A percentile compares a stretch with the other conserved stretches of the same genome.
Evolutionary conservation across 2,797 vertebrate species (phyloP).

Genomic region (Danio tinwini): DNA sequence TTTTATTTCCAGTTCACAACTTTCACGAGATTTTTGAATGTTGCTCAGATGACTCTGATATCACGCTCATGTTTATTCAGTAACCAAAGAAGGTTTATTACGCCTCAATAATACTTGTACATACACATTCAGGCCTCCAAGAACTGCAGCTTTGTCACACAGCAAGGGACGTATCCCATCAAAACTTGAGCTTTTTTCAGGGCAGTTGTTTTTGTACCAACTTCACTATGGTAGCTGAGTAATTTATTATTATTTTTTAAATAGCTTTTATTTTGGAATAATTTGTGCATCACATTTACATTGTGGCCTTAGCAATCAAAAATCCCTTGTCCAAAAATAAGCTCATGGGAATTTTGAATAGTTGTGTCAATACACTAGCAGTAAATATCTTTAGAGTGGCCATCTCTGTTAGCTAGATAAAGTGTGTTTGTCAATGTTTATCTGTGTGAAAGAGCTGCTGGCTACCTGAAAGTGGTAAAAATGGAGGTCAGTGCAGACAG

Average conservation of each 20-base stretch:
- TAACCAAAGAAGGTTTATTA: constrained; percentile 61
- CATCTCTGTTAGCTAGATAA: constrained; percentile 19
- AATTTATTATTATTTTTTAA: neutral
- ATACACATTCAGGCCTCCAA: constrained; percentile 18
- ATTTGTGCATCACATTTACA: constrained; percentile 18
- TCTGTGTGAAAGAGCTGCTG: constrained; percentile 18
- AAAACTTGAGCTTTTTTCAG: constrained; percentile 19
- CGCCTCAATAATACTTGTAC: neutral
- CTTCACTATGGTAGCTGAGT: neutral
- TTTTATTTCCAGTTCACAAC: constrained; percentile 29
- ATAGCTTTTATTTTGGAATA: neutral
- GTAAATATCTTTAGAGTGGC: neutral
- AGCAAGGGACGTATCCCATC: neutral
- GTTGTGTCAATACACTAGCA: neutral
- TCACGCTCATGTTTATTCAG: constrained; percentile 48
- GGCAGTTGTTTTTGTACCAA: constrained; percentile 5
- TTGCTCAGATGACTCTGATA: constrained; percentile 21
- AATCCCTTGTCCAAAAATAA: neutral
- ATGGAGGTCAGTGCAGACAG: constrained; percentile 31
- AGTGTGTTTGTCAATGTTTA: neutral
- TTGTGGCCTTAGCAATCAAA: constrained; percentile 49
- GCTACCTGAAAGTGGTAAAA: constrained; percentile 28
- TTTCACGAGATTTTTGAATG: constrained; percentile 45
- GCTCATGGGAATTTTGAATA: neutral
- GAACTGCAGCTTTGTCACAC: neutral